Conservation (phyloP, 2,797 vertebrate genomes). For the Poeciliopsis infans region DNA sequence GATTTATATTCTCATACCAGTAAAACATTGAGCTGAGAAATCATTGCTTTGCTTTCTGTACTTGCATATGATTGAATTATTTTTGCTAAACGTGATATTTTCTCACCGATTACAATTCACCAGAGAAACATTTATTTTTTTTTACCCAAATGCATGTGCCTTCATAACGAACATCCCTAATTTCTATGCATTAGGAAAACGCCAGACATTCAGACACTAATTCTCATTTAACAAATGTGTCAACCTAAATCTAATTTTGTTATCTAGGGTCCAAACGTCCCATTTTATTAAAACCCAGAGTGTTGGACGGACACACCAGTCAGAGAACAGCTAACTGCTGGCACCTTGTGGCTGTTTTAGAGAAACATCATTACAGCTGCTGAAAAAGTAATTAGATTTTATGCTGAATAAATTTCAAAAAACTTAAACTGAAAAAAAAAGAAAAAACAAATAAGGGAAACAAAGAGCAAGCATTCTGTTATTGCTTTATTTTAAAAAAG, state of each 20-base stretch:
- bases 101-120: background rate
- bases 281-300: background rate
- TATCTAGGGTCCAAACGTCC: background rate
- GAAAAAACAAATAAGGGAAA: constrained; percentile 32
- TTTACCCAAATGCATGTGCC: background rate
- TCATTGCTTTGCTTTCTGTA: background rate
- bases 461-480: constrained; percentile 38
- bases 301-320: background rate
- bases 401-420: constrained; percentile 13
- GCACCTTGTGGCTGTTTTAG: constrained; percentile 74
- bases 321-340: constrained; percentile 63
- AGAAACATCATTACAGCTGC: constrained; percentile 15
- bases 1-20: background rate
- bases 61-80: background rate
- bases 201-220: background rate
- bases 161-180: background rate
- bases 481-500: constrained; percentile 74
- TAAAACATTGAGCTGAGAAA: background rate
- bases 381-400: constrained; percentile 48
- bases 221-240: background rate
- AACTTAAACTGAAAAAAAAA: constrained; percentile 3
- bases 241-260: background rate
- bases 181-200: background rate
- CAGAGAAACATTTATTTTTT: background rate
- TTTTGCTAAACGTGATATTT: background rate